Conservation (phyloP, 2,888 invertebrate species). For the Griposia aprilina region DNA sequence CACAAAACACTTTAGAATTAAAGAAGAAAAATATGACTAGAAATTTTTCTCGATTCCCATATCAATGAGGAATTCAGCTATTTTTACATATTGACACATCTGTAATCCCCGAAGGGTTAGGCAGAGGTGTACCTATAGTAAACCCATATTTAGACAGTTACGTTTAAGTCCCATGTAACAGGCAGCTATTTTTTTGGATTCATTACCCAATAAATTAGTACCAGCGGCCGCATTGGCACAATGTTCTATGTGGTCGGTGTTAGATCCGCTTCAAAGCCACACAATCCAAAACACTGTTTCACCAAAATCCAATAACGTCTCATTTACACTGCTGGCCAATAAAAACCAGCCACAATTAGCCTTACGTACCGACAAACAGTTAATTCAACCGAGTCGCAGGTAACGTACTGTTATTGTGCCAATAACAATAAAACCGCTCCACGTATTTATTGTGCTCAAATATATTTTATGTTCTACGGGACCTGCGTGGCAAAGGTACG, state of each 20-base stretch:
- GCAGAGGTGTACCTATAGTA: too few species aligned
- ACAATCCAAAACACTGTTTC: slow-evolving; percentile 28
- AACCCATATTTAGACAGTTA: too few species aligned
- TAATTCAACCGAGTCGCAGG: slow-evolving; percentile 66
- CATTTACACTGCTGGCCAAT: slow-evolving; percentile 61
- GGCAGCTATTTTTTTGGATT: too few species aligned
- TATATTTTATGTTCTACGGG: slow-evolving; percentile 68
- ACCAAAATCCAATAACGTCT: slow-evolving; percentile 59
- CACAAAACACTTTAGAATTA: too few species aligned
- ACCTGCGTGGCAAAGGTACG: slow-evolving; percentile 45
- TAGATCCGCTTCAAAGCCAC: neutral
- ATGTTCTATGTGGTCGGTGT: neutral
- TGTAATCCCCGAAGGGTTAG: too few species aligned
- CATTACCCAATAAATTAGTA: neutral
- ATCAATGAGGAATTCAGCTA: too few species aligned
- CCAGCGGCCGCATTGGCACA: neutral
- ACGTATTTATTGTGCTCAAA: slow-evolving; percentile 66
- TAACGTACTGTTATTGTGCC: slow-evolving; percentile 70
- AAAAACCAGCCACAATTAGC: slow-evolving; percentile 67
- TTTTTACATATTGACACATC: too few species aligned
- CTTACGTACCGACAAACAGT: slow-evolving; percentile 65
- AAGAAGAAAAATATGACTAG: too few species aligned
- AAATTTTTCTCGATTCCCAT: too few species aligned
- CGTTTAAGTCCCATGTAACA: too few species aligned
- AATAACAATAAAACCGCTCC: slow-evolving; percentile 69